Evolutionary conservation across 1,140 invertebrate species (phyloP), one percentile per base, ranked within the genome.

Genomic region (Calephelis virginiensis): DNA sequence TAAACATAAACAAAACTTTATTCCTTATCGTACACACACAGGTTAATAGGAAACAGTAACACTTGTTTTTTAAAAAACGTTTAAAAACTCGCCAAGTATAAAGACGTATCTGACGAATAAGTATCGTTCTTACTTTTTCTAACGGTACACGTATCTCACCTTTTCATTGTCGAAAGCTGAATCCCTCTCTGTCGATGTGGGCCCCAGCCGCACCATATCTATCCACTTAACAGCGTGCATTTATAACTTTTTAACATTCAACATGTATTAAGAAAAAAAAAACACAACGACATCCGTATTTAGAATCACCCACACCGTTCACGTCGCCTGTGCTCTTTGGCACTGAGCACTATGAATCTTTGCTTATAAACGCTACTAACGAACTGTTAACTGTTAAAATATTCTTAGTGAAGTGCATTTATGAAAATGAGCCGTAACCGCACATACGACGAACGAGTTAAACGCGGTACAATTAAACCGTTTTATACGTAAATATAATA

Each of bases 151-250:
- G 37, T n/a, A 69, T 66, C 83, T 90, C 76, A 90, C 86, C 86
- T 87, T 85, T 72, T 85, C 82, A 69, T 67, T 76, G 71, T 85
- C 82, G 80, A 80, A 87, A 82, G 75, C 77, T 61, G 83, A 73
- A 74, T 83, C 71, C 74, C 77, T 80, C 69, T 86, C 86, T 64
- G 82, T 70, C 49, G 82, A 71, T 64, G 85, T 75, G 5, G 85
- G 82, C 53, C 85, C 81, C 70, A 89, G 80, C 38, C 79, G 80
- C 70, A 89, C 88, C 88, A 90, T 90, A 66, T 89, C 87, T 80
- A 89, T 87, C 82, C 83, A 89, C 79, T 87, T 89, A 75, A 89
- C 82, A 78, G 83, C 87, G 74, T 88, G 85, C 85, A 88, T 90
- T 81, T 79, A 74, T 75, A 38, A 65, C 66, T 75, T 70, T 69